A percentile compares a stretch with the other conserved stretches of the same genome.
Conservation (phyloP, 2,797 vertebrate species). For the Gila robusta region DNA sequence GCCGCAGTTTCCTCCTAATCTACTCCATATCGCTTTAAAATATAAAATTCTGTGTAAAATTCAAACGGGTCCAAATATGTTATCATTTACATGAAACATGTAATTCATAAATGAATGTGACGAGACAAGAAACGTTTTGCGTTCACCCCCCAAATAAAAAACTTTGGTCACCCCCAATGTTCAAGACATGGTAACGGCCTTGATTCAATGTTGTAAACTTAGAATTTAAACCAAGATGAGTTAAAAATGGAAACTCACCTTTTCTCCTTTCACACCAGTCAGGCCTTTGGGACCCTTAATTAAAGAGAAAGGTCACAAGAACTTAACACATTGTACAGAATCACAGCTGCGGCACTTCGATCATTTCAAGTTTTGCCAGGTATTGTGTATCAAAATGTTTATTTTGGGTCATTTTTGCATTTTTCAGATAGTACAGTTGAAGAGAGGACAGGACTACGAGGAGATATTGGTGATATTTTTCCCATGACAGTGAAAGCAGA, state of each 20-base stretch:
- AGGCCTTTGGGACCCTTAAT: constrained; percentile 84
- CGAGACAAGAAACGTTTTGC: neutral
- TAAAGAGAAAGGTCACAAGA: constrained; percentile 36
- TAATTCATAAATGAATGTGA: neutral
- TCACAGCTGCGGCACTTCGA: neutral
- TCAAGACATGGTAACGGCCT: too few species aligned
- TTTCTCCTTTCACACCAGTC: constrained; percentile 82
- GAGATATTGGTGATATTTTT: constrained; percentile 22
- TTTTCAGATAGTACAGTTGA: neutral
- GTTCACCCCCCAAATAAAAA: neutral
- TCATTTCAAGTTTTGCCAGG: neutral
- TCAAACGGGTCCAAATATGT: too few species aligned
- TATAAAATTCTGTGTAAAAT: too few species aligned
- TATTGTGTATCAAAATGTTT: neutral
- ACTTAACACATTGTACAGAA: neutral
- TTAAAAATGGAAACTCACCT: constrained; percentile 74
- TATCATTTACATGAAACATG: neutral
- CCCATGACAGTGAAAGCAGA: constrained; percentile 23
- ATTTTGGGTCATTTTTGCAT: neutral
- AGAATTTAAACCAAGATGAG: neutral
- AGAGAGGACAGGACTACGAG: neutral
- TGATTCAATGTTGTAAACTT: too few species aligned
- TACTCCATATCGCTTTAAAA: too few species aligned
- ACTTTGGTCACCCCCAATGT: neutral
- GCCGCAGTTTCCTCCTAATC: too few species aligned